Evolutionary conservation across 2,797 vertebrate genomes (phyloP), one percentile per base, ranked within the genome.

Genomic region (Typhlichthys eigenmanni): DNA sequence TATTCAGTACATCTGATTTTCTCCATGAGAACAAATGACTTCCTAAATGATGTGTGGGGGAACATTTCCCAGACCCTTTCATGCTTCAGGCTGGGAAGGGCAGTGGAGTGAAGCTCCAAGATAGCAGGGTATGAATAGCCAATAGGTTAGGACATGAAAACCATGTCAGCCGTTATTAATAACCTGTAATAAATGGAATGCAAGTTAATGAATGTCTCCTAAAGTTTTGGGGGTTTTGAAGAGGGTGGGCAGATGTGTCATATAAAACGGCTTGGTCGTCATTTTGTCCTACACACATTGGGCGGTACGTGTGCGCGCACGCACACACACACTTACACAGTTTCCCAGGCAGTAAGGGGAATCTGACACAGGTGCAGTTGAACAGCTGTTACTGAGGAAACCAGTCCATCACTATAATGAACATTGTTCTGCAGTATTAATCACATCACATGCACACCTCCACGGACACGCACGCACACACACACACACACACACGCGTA

Each of bases 341-440:
- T 14, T 14, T 47, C 11, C 60, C 68, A 81, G 71, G 71, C 74
- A 68, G 62, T 61, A 60, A 76, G 66, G 82, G 71, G 71, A 63
- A 70, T 73, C 62, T 65, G 68, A 84, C 76, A 73, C 86, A 90
- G 87, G 85, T 90, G 80, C 75, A 72, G 69, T 60, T 69, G 62
- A 87, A 81, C 92, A 91, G 86, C 91, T 92, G 92, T 84, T 92
- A 58, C 63, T 51, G 67, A 81, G 79, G 79, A 89, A 90, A 71
- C 76, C 75, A 53, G 80, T 91, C 87, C 89, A 91, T 93, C 91
- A 92, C 61, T 68, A 56, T 92, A 90, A 92, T 90, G 84, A 90
- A 88, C 68, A 73, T 88, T 84, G 74, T 84, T 76, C 68, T 63
- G 74, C 78, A 71, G 52, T 81, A 91, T 93, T 86, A 90, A 87